Evolutionary conservation across 1,140 invertebrate species (phyloP), one percentile per base, ranked within the genome.

Genomic region (Sesamia nonagrioides): DNA sequence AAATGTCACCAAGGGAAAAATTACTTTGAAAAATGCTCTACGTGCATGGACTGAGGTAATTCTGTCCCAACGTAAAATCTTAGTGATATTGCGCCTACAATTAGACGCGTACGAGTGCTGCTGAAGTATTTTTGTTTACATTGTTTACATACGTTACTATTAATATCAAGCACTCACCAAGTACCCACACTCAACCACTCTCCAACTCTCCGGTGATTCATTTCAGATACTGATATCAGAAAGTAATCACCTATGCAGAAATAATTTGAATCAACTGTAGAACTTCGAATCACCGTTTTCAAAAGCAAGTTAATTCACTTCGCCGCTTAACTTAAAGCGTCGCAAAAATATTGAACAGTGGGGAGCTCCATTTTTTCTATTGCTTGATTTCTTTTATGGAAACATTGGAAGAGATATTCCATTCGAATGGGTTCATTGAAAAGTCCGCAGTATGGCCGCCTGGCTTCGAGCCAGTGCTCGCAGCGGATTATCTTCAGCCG

Each of bases 351-450:
- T 73, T 58, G 73, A 72, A 21, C 48, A 61, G 35, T 74, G 37
- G 60, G 60, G 50, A 66, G 71, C 81, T 71, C 81, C 88, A 87
- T 91, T 92, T 92, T 92, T 94, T 92, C 87, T 92, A 89, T 90
- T 88, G 88, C 86, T 88, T 89, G 88, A 91, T 91, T 92, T 89
- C 89, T 91, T 92, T 90, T 90, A 90, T 93, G 88, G 88, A 90
- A 91, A 93, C 91, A 92, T 89, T 89, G 86, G 85, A 77, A 81
- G 87, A 93, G 93, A 93, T 92, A 94, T 93, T 94, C 92, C 92
- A 89, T 91, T 85, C 79, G 87, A 89, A 89, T 91, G 89, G 81
- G 84, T 93, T 91, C 90, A 93, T 93, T 94, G 93, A 94, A 94
- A 94, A 94, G 88, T 92, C 93, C 91, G 93, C 93, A 93, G 93